A percentile compares a stretch with the other conserved stretches of the same genome.
phyloP scores from a whole-genome alignment of 2,797 vertebrate species.

The Tokudaia muenninki region DNA sequence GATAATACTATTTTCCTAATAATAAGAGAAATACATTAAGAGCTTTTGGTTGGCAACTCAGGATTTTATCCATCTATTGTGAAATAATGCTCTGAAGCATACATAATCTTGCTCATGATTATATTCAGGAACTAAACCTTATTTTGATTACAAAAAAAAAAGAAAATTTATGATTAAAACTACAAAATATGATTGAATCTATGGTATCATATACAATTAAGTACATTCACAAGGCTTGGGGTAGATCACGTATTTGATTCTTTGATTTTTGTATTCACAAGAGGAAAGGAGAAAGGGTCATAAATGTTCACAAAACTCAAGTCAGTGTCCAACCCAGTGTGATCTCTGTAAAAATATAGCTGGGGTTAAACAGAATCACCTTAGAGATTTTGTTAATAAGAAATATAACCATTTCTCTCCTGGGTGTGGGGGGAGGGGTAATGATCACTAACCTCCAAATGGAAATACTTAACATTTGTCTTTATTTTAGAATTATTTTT shows the following conservation, averaged over 20 bases:
- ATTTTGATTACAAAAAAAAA: background rate
- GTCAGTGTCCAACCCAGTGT: background rate
- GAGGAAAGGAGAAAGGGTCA: background rate
- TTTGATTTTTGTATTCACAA: background rate
- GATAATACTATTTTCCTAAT: slow-evolving; percentile 13
- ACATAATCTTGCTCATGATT: background rate
- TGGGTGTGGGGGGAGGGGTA: background rate
- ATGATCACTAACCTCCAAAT: no score
- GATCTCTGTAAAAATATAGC: background rate
- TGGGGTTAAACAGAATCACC: background rate
- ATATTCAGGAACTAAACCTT: background rate
- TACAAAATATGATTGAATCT: background rate
- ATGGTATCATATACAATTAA: background rate
- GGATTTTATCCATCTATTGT: background rate
- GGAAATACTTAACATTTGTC: background rate
- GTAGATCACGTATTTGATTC: background rate
- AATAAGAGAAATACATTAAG: slow-evolving; percentile 27
- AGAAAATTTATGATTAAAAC: background rate
- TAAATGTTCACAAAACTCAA: background rate
- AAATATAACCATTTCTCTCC: background rate
- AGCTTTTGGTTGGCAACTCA: background rate
- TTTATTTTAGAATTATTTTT: background rate
- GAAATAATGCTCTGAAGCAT: background rate
- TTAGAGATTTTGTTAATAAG: background rate
- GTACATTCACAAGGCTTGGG: background rate